A percentile compares a stretch with the other conserved stretches of the same genome.
Evolutionary conservation across 2,888 invertebrate species (phyloP).

Genomic region (Augiades crinisus): DNA sequence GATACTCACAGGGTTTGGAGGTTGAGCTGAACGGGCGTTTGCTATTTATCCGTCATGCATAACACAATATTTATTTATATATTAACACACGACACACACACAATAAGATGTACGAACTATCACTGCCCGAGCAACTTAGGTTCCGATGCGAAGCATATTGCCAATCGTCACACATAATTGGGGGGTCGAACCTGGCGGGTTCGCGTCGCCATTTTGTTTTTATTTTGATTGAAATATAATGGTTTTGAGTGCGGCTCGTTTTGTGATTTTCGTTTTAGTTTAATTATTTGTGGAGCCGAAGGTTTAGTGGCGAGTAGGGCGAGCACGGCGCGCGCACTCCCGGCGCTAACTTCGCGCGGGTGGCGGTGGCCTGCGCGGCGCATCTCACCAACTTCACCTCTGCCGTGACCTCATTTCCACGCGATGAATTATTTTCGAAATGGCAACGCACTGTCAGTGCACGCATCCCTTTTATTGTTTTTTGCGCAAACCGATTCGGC

Average conservation of each 20-base stretch:
- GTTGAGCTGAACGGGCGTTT: slow-evolving; percentile 40
- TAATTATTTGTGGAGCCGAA: slow-evolving; percentile 34
- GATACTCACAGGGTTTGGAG: slow-evolving; percentile 50
- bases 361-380: slow-evolving; percentile 26
- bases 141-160: slow-evolving; percentile 31
- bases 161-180: neutral
- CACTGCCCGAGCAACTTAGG: slow-evolving; percentile 32
- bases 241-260: slow-evolving; percentile 27
- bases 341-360: slow-evolving; percentile 30
- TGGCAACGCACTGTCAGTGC: slow-evolving; percentile 54
- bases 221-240: slow-evolving; percentile 23
- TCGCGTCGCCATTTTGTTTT: slow-evolving; percentile 30
- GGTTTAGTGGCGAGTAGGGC: slow-evolving; percentile 34
- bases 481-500: slow-evolving; percentile 28
- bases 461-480: slow-evolving; percentile 41
- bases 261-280: slow-evolving; percentile 32
- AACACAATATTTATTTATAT: slow-evolving; percentile 21
- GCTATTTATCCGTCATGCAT: slow-evolving; percentile 33
- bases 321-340: slow-evolving; percentile 35
- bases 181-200: slow-evolving; percentile 15
- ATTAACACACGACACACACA: slow-evolving; percentile 36
- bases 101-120: slow-evolving; percentile 32
- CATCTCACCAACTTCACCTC: slow-evolving; percentile 40
- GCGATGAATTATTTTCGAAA: slow-evolving; percentile 74
- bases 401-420: slow-evolving; percentile 62